Base-by-base conservation (phyloP, 1,140 invertebrate species). In the Argopecten irradians region DNA sequence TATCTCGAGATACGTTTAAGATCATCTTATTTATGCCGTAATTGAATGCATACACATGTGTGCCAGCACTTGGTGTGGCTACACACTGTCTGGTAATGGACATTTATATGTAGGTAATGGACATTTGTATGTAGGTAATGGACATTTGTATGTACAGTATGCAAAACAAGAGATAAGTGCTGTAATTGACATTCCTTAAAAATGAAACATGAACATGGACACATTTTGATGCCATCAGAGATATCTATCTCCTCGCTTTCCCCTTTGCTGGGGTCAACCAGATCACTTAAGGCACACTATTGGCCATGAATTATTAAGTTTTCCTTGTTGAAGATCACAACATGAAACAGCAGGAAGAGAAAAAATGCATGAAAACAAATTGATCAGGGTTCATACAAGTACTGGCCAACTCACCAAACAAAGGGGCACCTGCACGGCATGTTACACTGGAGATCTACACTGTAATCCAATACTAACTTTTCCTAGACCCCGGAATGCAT, bases 301-400 rank as follows among this genome's bases (percentile, higher is more conserved):
- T n/a, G 1, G 55, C 55, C 5, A 71, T 28, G 55, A 71, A 71
- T 71, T 71, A 71, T 71, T 71, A 71, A 71, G n/a, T 71, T n/a
- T 71, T 71, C 22, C 1, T 28, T 71, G 55, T 71, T 71, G 55
- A 71, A 71, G 55, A 71, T 71, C n/a, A 71, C 55, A 71, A 71
- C 22, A 71, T n/a, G 55, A 71, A 71, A 71, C 55, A 71, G 22
- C 55, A 71, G 55, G 55, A 71, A 71, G 55, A 71, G n/a, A 71
- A 71, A 8, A 71, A 71, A 71, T 71, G 55, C 55, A 71, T 71
- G 55, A 71, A 71, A 71, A 71, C 55, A 71, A 71, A 71, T 71
- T 71, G 55, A 71, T 71, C 22, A 71, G 16, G 22, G 55, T 22
- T 71, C 55, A 28, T 71, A 71, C 11, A 11, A 11, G 55, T 71